phyloP scores from a whole-genome alignment of 92 coral and sea anemone genomes.

The Porites lobata region DNA sequence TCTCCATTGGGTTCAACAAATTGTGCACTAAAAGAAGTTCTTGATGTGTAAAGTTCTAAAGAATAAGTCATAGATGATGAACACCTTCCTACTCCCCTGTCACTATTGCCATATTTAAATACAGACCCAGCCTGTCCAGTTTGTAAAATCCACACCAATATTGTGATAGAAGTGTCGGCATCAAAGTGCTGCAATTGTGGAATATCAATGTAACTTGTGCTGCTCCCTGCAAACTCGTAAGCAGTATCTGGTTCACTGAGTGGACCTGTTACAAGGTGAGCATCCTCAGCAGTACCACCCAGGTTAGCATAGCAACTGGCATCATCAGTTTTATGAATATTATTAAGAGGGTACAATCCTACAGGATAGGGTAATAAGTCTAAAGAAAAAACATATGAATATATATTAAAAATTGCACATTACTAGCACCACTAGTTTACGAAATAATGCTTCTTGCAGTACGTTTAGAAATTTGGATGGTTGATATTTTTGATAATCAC shows the following conservation, averaged over 20 bases:
- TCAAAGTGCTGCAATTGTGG: constrained; percentile 72
- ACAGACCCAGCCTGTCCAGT: constrained; percentile 79
- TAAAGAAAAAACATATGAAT: not conserved
- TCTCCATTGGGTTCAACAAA: constrained; percentile 50
- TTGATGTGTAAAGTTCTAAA: constrained; percentile 23
- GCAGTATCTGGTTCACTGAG: constrained; percentile 56
- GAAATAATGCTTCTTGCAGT: too few species aligned
- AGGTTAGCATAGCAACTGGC: constrained; percentile 86
- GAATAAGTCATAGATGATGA: not conserved
- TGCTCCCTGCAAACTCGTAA: constrained; percentile 75
- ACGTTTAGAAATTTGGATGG: too few species aligned
- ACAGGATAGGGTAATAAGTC: constrained; percentile 72
- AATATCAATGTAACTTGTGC: constrained; percentile 74
- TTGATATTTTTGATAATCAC: too few species aligned
- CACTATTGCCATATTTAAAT: constrained; percentile 34
- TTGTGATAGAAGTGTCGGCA: constrained; percentile 70
- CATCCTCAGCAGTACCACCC: constrained; percentile 62
- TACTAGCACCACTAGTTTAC: not conserved
- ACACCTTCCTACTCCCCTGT: not conserved
- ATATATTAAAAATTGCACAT: not conserved
- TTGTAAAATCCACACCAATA: constrained; percentile 78
- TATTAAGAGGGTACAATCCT: constrained; percentile 80
- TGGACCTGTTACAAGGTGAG: constrained; percentile 65
- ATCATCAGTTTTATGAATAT: constrained; percentile 59
- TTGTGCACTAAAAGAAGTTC: not conserved